Base-by-base conservation (phyloP, 2,113 vertebrate species). In the Xyrauchen texanus region DNA sequence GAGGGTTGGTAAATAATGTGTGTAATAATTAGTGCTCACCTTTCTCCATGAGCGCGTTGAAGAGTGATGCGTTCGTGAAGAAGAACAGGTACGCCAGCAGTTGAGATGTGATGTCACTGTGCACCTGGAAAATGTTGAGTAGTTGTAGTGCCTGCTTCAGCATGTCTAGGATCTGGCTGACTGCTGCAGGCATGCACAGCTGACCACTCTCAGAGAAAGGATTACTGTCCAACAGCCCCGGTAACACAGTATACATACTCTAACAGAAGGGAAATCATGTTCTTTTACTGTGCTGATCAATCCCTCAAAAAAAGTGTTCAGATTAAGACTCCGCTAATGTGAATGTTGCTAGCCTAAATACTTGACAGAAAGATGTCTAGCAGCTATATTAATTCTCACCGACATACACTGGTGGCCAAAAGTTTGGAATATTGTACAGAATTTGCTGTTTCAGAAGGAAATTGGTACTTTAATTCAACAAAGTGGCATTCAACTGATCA, bases 1-100 rank as follows among this genome's bases (percentile, higher is more conserved):
- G 21, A 34, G 21, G 21, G 21, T 34, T 1, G 3, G 21, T 34
- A 34, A 34, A 34, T 34, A 34, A 34, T 34, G 21, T 16, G 46
- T 57, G 9, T n/a, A 6, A 12, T 1, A 2, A 5, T 34, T 34
- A 45, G 13, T 49, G 5, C 84, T 86, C n/a, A 93, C 93, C 93
- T 93, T 91, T 86, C 77, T 94, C 93, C 93, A 94, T 94, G 61
- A 94, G 92, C 0, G 89, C 75, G 78, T 94, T 94, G 90, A 94
- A 94, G 73, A 94, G 87, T 2, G 93, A 93, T 0, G 93, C 92
- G 1, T 94, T 94, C 85, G 91, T 93, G 89, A 94, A 94, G 90
- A 93, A 94, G 87, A 94, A 92, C 68, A 94, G 89, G 86, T 93
- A 94, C 60, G 90, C 88, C 9, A 92, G 89, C 60, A 94, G 91